These are phyloP conservation scores for Eriosoma lanigerum DNA, from an alignment of 1,140 invertebrate species.

Conservation along the genomic window DNA sequence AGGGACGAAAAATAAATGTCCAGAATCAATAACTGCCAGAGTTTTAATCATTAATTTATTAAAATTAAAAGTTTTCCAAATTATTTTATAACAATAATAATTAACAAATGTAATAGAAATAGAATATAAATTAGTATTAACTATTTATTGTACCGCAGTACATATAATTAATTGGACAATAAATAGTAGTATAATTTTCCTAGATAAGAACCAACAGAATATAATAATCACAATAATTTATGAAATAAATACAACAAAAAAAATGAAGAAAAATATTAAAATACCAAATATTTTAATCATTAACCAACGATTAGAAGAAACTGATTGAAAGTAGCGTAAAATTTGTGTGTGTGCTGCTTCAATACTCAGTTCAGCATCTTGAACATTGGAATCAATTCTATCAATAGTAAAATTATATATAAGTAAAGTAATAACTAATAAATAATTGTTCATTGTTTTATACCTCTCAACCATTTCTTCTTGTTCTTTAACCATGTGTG, in stretches of 20 bases:
- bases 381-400: constrained; percentile 95
- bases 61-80: too few relatives aligned
- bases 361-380: constrained; percentile 93
- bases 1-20: too few relatives aligned
- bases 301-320: constrained; percentile 96
- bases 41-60: too few relatives aligned
- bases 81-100: background rate
- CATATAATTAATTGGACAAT: constrained; percentile 24
- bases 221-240: constrained; percentile 60
- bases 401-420: constrained; percentile 56
- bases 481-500: constrained; percentile 99
- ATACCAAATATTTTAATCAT: constrained; percentile 99
- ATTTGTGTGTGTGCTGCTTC: constrained; percentile 97
- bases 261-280: constrained; percentile 97
- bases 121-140: background rate
- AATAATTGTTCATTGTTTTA: background rate
- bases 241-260: constrained; percentile 95
- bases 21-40: too few relatives aligned
- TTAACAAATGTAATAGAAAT: constrained; percentile 14
- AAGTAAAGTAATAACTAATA: background rate
- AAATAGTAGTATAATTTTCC: background rate
- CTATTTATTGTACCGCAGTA: too few relatives aligned
- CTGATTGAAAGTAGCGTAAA: constrained; percentile 96
- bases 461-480: constrained; percentile 95
- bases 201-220: background rate